Base-by-base conservation (phyloP, 2,797 vertebrate species). In the Echeneis naucrates region DNA sequence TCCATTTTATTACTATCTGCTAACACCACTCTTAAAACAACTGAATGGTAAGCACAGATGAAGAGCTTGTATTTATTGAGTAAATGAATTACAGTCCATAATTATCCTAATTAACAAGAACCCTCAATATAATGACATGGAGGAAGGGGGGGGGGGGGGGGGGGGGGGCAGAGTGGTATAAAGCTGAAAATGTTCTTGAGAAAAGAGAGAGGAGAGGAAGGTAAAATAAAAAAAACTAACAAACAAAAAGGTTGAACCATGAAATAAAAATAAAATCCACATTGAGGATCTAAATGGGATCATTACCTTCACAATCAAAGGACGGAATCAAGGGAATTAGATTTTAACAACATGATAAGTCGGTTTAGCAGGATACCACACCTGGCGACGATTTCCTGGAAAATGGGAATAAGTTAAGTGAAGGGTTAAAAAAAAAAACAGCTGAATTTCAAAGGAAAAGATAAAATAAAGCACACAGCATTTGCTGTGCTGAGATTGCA, bases 41-140 rank as follows among this genome's bases (percentile, higher is more conserved):
- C 55, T 75, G 44, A 6, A 47, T 69, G 48, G 48, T 33, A 80
- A 77, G 75, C 72, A 55, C 33, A 65, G 30, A 72, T 81, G 81
- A 81, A 68, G 58, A 78, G 60, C 57, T 40, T 61, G 44, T 68
- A 66, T 88, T 76, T 75, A 68, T 77, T 52, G 23, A 54, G 69
- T 74, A 33, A 65, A 71, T 58, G 45, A 23, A 75, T 60, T 58
- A 75, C 27, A 60, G 52, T 37, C 24, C 64, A 44, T 65, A 61
- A 89, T 89, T 83, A 88, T 68, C 60, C 62, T 82, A 89, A 87
- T 89, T 64, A 85, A 80, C 47, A 84, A 78, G 54, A 65, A 51
- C 75, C 83, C 75, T 69, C 44, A 26, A 27, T 56, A 47, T 60
- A 80, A 78, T 72, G 72, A 68, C 58, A 67, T 68, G 61, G 45